Evolutionary conservation across 1,140 invertebrate species (phyloP).

Genomic region (Drosophila mojavensis): DNA sequence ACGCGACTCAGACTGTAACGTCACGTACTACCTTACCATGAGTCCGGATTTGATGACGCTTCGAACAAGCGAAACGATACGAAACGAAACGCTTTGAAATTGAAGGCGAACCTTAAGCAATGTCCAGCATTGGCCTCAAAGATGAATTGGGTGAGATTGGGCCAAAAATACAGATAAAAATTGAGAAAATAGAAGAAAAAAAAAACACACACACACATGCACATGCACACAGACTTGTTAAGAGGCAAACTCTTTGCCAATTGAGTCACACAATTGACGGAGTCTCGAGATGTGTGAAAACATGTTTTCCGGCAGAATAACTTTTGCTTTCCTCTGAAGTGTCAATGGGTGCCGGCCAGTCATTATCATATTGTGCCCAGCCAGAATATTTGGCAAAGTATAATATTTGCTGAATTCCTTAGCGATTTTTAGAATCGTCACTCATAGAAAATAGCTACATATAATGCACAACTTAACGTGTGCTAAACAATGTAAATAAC

Average conservation of each 20-base stretch:
- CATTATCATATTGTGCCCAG: background rate
- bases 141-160: slow-evolving; percentile 50
- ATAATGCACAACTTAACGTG: slow-evolving; percentile 37
- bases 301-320: background rate
- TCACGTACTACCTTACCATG: slow-evolving; percentile 76
- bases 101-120: slow-evolving; percentile 42
- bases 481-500: slow-evolving; percentile 44
- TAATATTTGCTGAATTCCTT: slow-evolving; percentile 49
- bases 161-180: background rate
- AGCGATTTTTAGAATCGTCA: slow-evolving; percentile 37
- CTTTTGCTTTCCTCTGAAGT: slow-evolving; percentile 18
- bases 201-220: background rate
- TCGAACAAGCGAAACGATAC: slow-evolving; percentile 13
- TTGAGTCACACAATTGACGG: background rate
- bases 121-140: slow-evolving; percentile 43
- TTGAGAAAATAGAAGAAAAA: background rate
- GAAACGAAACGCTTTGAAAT: slow-evolving; percentile 23
- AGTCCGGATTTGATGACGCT: slow-evolving; percentile 42
- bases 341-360: background rate
- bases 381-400: slow-evolving; percentile 32
- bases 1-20: slow-evolving; percentile 53
- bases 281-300: slow-evolving; percentile 1
- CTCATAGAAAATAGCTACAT: slow-evolving; percentile 32
- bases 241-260: background rate
- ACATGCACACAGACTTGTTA: background rate